Evolutionary conservation across 2,797 vertebrate species (phyloP).

Genomic region (Semotilus atromaculatus): DNA sequence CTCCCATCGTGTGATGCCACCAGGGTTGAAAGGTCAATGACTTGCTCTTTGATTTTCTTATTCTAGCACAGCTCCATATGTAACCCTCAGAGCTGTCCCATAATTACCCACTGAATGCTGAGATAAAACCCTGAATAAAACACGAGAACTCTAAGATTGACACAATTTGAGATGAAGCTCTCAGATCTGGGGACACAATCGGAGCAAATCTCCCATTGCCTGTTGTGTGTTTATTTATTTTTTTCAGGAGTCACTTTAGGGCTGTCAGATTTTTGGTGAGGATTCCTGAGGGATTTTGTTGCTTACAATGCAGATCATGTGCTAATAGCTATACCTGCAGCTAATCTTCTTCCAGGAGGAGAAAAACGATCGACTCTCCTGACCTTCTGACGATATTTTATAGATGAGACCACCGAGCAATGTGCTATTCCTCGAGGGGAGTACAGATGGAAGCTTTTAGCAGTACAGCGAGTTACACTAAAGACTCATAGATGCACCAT

Average conservation of each 20-base stretch:
- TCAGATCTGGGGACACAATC: constrained; percentile 13
- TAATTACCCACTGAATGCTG: neutral
- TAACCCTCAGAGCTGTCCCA: neutral
- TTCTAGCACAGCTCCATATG: constrained; percentile 1
- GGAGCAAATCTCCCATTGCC: neutral
- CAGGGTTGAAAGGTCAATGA: constrained; percentile 31
- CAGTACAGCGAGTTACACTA: neutral
- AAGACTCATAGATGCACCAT: neutral
- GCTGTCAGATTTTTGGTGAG: constrained; percentile 18
- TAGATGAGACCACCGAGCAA: constrained; percentile 12
- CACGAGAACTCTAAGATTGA: constrained; percentile 18
- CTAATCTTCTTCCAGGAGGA: constrained; percentile 20
- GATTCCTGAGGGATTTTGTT: constrained; percentile 1
- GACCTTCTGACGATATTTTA: constrained; percentile 39
- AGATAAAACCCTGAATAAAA: constrained; percentile 40
- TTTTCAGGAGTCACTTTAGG: neutral
- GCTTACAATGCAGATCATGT: constrained; percentile 1
- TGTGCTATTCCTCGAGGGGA: neutral
- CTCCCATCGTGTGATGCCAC: constrained; percentile 7
- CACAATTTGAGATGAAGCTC: neutral
- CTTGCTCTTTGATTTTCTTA: constrained; percentile 14
- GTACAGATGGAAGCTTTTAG: constrained; percentile 43
- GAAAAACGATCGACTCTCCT: constrained; percentile 19
- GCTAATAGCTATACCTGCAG: neutral
- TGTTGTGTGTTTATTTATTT: neutral